Conservation (phyloP, 2,113 vertebrate genomes). For the Hylia prasina region DNA sequence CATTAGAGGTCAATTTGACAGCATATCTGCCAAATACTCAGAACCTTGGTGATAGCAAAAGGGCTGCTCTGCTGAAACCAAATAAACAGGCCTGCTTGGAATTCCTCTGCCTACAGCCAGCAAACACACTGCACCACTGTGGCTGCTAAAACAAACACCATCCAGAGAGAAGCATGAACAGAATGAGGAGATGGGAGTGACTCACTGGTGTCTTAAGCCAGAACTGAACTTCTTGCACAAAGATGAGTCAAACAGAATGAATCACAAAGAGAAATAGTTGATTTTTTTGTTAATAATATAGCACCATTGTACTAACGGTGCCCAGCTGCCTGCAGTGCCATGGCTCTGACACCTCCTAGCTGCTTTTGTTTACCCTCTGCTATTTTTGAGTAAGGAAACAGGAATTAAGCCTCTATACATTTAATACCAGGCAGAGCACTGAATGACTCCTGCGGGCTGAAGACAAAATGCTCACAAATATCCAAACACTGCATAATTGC, state of each 20-base stretch:
- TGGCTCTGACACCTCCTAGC: neutral
- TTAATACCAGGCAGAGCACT: neutral
- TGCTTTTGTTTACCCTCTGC: neutral
- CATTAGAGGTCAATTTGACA: neutral
- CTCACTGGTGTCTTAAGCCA: neutral
- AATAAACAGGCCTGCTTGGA: neutral
- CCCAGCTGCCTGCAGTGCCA: neutral
- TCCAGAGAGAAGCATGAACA: neutral
- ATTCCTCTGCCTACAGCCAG: constrained; percentile 33
- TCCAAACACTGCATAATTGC: neutral
- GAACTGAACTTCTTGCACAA: neutral
- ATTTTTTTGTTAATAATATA: constrained; percentile 16
- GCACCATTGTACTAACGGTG: neutral
- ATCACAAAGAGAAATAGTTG: neutral
- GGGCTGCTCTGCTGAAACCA: neutral
- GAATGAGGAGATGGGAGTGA: neutral
- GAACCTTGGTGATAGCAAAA: neutral
- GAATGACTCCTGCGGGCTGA: neutral
- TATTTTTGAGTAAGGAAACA: neutral
- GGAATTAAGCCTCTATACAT: neutral
- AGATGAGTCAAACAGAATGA: constrained; percentile 29
- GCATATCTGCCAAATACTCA: neutral
- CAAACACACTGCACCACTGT: neutral
- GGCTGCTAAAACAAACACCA: constrained; percentile 28
- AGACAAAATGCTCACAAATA: neutral